Percentiles rank a stretch among this genome's conserved stretches.
Evolutionary conservation across 1,140 invertebrate genomes (phyloP).

Genomic region (Conopomorpha cramerella): DNA sequence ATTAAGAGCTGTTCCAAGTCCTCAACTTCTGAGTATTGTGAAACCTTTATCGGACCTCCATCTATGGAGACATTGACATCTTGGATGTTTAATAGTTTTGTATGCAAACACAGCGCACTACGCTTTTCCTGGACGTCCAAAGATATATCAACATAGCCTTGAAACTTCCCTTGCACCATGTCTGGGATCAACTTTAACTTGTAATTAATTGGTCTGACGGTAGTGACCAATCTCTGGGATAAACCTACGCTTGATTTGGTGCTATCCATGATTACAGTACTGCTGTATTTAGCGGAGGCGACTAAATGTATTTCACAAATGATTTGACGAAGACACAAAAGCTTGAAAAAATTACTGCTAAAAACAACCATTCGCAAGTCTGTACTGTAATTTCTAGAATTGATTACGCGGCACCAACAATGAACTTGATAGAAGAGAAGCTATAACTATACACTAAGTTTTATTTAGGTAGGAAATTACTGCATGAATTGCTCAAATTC

Average conservation of each 20-base stretch:
- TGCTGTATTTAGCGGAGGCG: neutral
- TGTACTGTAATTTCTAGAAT: too few relatives aligned
- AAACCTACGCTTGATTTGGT: slow-evolving; percentile 16
- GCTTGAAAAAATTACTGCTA: too few relatives aligned
- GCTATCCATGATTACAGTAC: slow-evolving; percentile 15
- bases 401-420: neutral
- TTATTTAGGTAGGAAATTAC: too few relatives aligned
- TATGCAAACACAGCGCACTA: slow-evolving; percentile 72
- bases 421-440: too few relatives aligned
- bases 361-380: too few relatives aligned
- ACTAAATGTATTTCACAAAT: slow-evolving; percentile 2
- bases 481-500: too few relatives aligned
- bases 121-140: slow-evolving; percentile 63
- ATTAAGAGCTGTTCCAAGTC: slow-evolving; percentile 33
- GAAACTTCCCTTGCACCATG: slow-evolving; percentile 69
- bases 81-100: slow-evolving; percentile 65
- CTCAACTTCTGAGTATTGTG: slow-evolving; percentile 25
- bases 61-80: slow-evolving; percentile 27
- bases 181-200: slow-evolving; percentile 76
- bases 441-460: too few relatives aligned
- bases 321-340: too few relatives aligned
- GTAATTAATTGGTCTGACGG: slow-evolving; percentile 75
- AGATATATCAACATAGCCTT: slow-evolving; percentile 74
- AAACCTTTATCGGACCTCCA: slow-evolving; percentile 17
- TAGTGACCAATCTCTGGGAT: slow-evolving; percentile 61